Base-by-base conservation (phyloP, 2,113 vertebrate genomes). In the Probosciger aterrimus region DNA sequence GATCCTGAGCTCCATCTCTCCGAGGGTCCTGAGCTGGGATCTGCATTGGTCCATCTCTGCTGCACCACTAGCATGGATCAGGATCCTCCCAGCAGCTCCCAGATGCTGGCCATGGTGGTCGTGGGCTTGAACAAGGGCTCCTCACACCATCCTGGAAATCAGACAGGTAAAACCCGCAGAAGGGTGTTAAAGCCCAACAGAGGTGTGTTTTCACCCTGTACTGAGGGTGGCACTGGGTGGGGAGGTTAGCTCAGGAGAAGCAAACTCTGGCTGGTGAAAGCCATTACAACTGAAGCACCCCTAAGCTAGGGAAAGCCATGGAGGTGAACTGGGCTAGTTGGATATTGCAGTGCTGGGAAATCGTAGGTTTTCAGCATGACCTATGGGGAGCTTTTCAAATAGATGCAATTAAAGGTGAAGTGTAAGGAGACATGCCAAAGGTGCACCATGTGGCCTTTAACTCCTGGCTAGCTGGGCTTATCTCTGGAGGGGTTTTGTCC, bases 51-150 rank as follows among this genome's bases (percentile, higher is more conserved):
- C 13, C 7, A 1, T 43, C 15, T 27, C 28, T 68, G 30, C 2
- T 10, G 28, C 30, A 43, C 8, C 12, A 14, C 14, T 49, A 50
- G 67, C 39, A 89, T 46, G 0, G 0, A 8, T 0, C 4, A 9
- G 33, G 16, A 73, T 69, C 35, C 53, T 57, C 20, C 7, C 49
- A 82, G 49, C 11, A 28, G 5, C 15, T 55, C 41, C 55, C 50
- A 69, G 49, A n/a, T 3, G 4, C 27, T 1, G 10, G 7, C 47
- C 10, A 3, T 9, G 35, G 67, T 39, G 44, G 67, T 55, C 0
- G 0, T 24, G 16, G 57, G 4, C 60, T 78, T 82, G 30, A 41
- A 52, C 24, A 27, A 69, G 37, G 33, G 5, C n/a, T 93, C 24
- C 47, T 87, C 50, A 44, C 18, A 8, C 6, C 28, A 12, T 44